A percentile compares a stretch with the other conserved stretches of the same genome.
These are phyloP conservation scores for Phataginus tetradactyla DNA, from an alignment of 2,797 vertebrate species.

Conservation along the genomic window DNA sequence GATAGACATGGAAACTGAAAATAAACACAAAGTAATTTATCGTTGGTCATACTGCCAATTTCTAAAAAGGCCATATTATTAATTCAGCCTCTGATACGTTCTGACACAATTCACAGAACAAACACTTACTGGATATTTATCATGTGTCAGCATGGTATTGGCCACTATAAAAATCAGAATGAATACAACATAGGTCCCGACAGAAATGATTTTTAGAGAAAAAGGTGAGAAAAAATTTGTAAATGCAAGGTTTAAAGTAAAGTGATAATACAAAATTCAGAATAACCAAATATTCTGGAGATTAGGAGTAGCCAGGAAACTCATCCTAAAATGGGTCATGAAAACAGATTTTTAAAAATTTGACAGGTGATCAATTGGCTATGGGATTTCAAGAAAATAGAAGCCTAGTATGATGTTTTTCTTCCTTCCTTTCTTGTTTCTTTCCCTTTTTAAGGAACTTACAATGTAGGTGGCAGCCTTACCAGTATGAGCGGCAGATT, in stretches of 20 bases:
- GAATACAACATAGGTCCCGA: background rate
- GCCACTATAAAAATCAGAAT: background rate
- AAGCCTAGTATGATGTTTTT: background rate
- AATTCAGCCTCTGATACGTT: background rate
- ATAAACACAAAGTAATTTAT: constrained; percentile 36
- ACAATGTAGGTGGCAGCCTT: background rate
- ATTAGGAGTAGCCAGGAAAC: background rate
- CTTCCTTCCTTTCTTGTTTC: background rate
- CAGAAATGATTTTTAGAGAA: background rate
- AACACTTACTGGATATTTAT: background rate
- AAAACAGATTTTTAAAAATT: background rate
- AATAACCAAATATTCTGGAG: background rate
- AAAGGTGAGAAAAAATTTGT: background rate
- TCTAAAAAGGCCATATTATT: background rate
- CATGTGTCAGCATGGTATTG: background rate
- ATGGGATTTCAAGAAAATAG: background rate
- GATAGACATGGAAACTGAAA: constrained; percentile 33
- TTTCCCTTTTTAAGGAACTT: background rate
- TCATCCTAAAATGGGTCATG: background rate
- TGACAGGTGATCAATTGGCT: background rate
- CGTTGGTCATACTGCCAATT: background rate
- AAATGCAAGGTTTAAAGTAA: background rate
- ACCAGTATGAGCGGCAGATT: background rate
- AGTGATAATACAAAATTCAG: background rate
- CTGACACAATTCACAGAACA: background rate